phyloP scores from a whole-genome alignment of 2,797 vertebrate genomes.

The Brachymystax lenok region DNA sequence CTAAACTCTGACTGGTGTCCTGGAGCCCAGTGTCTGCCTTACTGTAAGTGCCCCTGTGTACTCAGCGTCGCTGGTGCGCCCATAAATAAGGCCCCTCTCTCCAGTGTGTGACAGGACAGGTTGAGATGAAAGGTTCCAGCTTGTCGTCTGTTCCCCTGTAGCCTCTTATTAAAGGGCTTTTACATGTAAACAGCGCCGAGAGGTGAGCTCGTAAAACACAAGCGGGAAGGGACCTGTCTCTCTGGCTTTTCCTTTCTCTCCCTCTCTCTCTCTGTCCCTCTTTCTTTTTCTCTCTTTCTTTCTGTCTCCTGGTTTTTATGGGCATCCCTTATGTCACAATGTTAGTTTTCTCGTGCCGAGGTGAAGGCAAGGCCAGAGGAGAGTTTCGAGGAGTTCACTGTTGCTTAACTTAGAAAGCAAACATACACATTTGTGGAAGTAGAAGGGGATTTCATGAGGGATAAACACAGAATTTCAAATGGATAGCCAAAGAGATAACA shows the following conservation, averaged over 20 bases:
- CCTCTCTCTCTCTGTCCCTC: constrained; percentile 42
- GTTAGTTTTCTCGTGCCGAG: neutral
- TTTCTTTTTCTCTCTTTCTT: constrained; percentile 16
- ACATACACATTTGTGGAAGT: neutral
- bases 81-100: constrained; percentile 70
- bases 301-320: neutral
- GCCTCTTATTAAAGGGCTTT: constrained; percentile 77
- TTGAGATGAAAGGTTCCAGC: constrained; percentile 76
- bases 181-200: constrained; percentile 72
- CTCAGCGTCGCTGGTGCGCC: constrained; percentile 60
- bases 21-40: constrained; percentile 47
- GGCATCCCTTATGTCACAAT: constrained; percentile 1
- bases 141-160: constrained; percentile 58
- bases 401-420: neutral
- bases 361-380: constrained; percentile 5
- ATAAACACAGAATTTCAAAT: neutral
- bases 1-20: constrained; percentile 7
- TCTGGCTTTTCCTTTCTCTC: constrained; percentile 17
- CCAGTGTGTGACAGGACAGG: constrained; percentile 63
- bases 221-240: constrained; percentile 37
- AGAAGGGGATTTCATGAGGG: neutral
- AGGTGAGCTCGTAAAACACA: constrained; percentile 74
- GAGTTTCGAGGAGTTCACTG: neutral
- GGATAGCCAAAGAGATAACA: neutral
- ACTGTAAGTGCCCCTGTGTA: constrained; percentile 58